Base-by-base conservation (phyloP, 1,140 invertebrate species). In the Leptoteleia sp. region DNA sequence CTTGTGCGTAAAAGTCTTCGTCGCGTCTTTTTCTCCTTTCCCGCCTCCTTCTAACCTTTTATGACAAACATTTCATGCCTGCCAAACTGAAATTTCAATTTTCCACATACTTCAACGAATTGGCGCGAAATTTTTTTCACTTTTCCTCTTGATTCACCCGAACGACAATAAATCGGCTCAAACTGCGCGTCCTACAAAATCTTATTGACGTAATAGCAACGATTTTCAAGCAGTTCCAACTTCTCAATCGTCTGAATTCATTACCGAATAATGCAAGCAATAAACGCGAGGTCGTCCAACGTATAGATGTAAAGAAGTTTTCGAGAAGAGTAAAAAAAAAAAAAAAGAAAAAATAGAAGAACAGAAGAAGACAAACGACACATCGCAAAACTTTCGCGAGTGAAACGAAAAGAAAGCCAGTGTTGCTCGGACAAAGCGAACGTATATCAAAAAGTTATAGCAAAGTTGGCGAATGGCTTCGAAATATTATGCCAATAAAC, bases 291-390 rank as follows among this genome's bases (percentile, higher is more conserved):
- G 65, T 73, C 76, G 72, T 57, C 50, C 55, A 81, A 71, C 81
- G 82, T 84, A 86, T 85, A 83, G 85, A 86, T 79, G 79, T 81
- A 83, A 81, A 84, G 82, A 82, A 79, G 64, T 67, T 81, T 77
- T 73, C 12, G 15, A 17, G n/a, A n/a, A n/a, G n/a, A n/a, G n/a
- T n/a, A 38, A 45, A n/a, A 3, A 4, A 64, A 65, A 38, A 27
- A 42, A 81, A 82, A 81, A 72, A 83, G 85, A 82, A n/a, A n/a
- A n/a, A n/a, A n/a, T n/a, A n/a, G n/a, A n/a, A n/a, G n/a, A n/a
- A n/a, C n/a, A n/a, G n/a, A n/a, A n/a, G n/a, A n/a, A n/a, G n/a
- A n/a, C n/a, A n/a, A n/a, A n/a, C n/a, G n/a, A n/a, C n/a, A n/a
- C n/a, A n/a, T n/a, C n/a, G 57, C 73, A 79, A 82, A 82, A 80